Conservation (phyloP, 2,888 invertebrate genomes). For the Zygothrica quintamaculata region DNA sequence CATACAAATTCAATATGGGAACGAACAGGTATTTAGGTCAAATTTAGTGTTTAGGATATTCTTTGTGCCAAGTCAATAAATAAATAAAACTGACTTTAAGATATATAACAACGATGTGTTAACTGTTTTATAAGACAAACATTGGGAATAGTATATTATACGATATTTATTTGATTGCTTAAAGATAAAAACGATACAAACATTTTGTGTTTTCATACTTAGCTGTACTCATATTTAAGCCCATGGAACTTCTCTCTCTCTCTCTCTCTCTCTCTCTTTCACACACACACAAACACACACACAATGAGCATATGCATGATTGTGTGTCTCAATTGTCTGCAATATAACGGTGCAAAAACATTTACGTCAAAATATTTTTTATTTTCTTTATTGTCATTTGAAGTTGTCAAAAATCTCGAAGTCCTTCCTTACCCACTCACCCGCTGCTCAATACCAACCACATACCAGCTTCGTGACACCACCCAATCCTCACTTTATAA, state of each 20-base stretch:
- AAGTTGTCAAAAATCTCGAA: slow-evolving; percentile 11
- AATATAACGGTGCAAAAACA: slow-evolving; percentile 52
- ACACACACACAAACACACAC: slow-evolving; percentile 4
- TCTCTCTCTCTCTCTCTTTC: too few species aligned
- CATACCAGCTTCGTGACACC: background rate
- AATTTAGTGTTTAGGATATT: slow-evolving; percentile 10
- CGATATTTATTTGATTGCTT: background rate
- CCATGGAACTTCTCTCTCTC: too few species aligned
- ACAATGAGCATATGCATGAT: slow-evolving; percentile 52
- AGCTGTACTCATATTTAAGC: too few species aligned
- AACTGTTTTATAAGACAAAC: slow-evolving; percentile 10
- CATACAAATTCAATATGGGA: slow-evolving; percentile 1
- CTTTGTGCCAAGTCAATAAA: slow-evolving; percentile 46
- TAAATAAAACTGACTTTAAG: slow-evolving; percentile 44
- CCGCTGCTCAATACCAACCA: background rate
- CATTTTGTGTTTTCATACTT: too few species aligned
- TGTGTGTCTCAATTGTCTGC: slow-evolving; percentile 25
- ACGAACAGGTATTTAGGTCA: slow-evolving; percentile 46
- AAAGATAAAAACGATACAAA: background rate
- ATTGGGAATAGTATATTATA: background rate
- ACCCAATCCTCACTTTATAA: background rate
- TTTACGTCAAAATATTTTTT: slow-evolving; percentile 60
- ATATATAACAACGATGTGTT: slow-evolving; percentile 36
- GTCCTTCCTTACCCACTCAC: background rate
- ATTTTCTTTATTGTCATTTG: slow-evolving; percentile 52